phyloP scores from a whole-genome alignment of 2,888 invertebrate species.

The Ornithoptera priamus region DNA sequence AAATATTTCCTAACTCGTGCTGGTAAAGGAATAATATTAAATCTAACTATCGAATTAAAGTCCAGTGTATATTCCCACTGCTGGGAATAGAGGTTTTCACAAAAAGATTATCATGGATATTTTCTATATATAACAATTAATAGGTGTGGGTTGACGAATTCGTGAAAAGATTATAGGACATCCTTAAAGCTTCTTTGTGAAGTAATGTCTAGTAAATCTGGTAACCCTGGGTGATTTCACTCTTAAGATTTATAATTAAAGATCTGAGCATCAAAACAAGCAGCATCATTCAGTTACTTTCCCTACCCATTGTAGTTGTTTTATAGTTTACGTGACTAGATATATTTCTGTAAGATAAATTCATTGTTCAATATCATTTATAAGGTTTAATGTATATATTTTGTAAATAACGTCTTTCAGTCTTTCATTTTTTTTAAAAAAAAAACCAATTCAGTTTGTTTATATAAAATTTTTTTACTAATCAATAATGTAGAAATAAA shows the following conservation, averaged over 20 bases:
- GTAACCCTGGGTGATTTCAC: not conserved
- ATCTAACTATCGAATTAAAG: no score
- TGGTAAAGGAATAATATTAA: no score
- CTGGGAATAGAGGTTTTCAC: no score
- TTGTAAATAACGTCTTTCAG: constrained; percentile 38
- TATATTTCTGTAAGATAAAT: constrained; percentile 35
- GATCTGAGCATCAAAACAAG: constrained; percentile 24
- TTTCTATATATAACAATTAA: no score
- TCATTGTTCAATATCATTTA: constrained; percentile 32
- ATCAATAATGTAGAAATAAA: constrained; percentile 22
- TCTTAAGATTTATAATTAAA: not conserved
- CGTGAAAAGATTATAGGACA: not conserved
- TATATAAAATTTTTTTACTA: not conserved
- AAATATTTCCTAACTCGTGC: no score
- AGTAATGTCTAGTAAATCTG: not conserved
- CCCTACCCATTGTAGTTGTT: constrained; percentile 45
- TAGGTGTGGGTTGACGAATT: no score
- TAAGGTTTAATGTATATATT: constrained; percentile 40
- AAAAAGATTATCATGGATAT: no score
- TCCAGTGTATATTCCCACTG: no score
- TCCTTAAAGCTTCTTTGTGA: not conserved
- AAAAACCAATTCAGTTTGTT: not conserved
- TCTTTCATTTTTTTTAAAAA: not conserved
- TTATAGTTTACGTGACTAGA: constrained; percentile 43
- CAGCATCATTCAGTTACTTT: constrained; percentile 45